phyloP scores from a whole-genome alignment of 2,797 vertebrate genomes.

The Oreortyx pictus region DNA sequence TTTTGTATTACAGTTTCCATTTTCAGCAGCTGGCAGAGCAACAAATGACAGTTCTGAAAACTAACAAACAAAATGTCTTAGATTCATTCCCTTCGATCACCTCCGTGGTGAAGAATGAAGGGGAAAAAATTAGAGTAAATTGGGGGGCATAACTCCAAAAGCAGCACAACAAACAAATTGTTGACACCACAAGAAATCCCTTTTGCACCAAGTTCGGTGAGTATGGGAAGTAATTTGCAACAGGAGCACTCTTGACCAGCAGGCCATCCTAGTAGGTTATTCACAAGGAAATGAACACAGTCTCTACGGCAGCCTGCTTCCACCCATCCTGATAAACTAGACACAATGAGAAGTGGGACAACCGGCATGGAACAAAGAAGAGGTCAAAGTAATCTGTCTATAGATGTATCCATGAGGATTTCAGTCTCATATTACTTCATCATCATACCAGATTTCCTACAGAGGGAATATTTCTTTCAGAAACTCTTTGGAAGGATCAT shows the following conservation, averaged over 20 bases:
- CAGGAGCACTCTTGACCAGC: fast-evolving
- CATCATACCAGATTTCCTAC: background rate
- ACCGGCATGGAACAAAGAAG: background rate
- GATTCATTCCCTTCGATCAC: background rate
- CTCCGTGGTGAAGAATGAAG: background rate
- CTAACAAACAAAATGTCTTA: constrained; percentile 26
- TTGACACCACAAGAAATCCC: background rate
- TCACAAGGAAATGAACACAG: background rate
- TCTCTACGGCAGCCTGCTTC: background rate
- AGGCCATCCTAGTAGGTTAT: background rate
- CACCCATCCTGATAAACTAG: background rate
- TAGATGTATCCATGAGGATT: background rate
- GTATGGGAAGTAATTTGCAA: background rate
- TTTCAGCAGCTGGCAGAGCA: constrained; percentile 37
- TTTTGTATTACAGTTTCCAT: constrained; percentile 46
- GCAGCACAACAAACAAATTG: background rate
- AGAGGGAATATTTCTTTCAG: background rate
- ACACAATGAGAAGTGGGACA: background rate
- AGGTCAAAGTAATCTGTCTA: background rate
- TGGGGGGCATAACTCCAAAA: background rate
- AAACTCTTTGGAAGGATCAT: background rate
- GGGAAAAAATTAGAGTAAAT: background rate
- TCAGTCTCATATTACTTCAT: background rate
- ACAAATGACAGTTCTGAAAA: constrained; percentile 47
- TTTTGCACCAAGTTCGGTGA: background rate